Evolutionary conservation across 2,888 invertebrate genomes (phyloP).

Genomic region (Diplazon laetatorius): DNA sequence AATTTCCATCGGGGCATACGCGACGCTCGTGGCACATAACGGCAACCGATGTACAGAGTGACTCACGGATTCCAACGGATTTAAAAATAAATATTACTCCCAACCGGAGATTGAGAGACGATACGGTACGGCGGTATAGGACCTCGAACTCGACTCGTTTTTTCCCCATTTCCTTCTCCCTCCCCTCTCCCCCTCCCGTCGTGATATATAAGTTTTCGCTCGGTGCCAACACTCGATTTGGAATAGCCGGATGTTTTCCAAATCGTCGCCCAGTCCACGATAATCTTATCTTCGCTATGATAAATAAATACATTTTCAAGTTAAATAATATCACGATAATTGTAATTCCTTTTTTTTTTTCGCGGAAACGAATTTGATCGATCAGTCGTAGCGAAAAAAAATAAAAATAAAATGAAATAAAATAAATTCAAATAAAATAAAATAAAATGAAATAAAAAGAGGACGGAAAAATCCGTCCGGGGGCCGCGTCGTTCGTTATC

Average conservation of each 20-base stretch:
- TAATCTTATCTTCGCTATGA: no score
- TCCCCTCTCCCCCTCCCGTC: conserved; percentile 37
- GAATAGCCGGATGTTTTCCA: conserved; percentile 59
- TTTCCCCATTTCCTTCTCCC: conserved; percentile 29
- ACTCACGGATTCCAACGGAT: conserved; percentile 57
- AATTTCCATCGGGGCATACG: conserved; percentile 11
- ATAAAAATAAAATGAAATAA: no score
- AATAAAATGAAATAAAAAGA: no score
- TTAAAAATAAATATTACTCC: conserved; percentile 65
- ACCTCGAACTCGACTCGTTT: conserved; percentile 62
- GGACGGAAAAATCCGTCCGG: background rate
- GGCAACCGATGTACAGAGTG: conserved; percentile 47
- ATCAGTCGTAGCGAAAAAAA: conserved; percentile 3
- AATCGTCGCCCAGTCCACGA: conserved; percentile 5
- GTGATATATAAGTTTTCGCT: conserved; percentile 34
- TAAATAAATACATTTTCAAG: no score
- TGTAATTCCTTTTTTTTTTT: no score
- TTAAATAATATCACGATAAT: no score
- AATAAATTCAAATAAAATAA: no score
- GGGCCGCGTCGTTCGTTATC: background rate
- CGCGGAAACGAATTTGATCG: conserved; percentile 42
- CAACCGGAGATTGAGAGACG: conserved; percentile 54
- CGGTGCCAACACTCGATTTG: conserved; percentile 28
- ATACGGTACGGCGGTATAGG: no score
- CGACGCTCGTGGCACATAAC: background rate